These are phyloP conservation scores for Trematomus bernacchii DNA, from an alignment of 2,797 vertebrate species.

Conservation along the genomic window DNA sequence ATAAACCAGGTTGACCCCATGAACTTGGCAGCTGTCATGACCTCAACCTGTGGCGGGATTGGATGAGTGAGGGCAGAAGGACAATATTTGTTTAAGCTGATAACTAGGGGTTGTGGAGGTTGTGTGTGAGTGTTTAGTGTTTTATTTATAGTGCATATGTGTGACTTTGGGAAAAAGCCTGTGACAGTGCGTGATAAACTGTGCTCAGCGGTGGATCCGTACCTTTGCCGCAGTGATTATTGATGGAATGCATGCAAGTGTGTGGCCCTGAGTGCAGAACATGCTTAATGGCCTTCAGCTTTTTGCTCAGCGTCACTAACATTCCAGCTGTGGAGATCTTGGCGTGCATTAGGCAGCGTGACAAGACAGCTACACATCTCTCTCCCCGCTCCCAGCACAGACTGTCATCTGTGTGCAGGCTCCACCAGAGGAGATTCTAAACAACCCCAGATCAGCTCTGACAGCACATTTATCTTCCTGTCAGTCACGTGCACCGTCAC, in stretches of 20 bases:
- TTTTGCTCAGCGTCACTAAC: slow-evolving; percentile 78
- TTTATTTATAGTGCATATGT: slow-evolving; percentile 40
- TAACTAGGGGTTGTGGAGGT: slow-evolving; percentile 63
- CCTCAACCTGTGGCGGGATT: slow-evolving; percentile 68
- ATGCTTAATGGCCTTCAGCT: slow-evolving; percentile 63
- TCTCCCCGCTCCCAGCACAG: not conserved
- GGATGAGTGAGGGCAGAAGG: slow-evolving; percentile 56
- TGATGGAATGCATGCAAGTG: slow-evolving; percentile 18
- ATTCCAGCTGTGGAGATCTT: slow-evolving; percentile 82
- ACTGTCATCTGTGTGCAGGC: too few relatives aligned
- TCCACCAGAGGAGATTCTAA: slow-evolving; percentile 31
- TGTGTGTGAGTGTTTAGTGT: slow-evolving; percentile 45
- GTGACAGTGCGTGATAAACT: not conserved
- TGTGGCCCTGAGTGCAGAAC: slow-evolving; percentile 39
- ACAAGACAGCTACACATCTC: slow-evolving; percentile 75
- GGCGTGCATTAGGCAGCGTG: slow-evolving; percentile 72
- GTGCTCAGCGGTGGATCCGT: not conserved
- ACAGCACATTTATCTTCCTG: slow-evolving; percentile 46
- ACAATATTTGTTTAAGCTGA: slow-evolving; percentile 82
- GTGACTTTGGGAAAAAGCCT: slow-evolving; percentile 28
- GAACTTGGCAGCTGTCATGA: slow-evolving; percentile 74
- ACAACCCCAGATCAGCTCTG: slow-evolving; percentile 37
- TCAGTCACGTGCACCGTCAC: slow-evolving; percentile 30
- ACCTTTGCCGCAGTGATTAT: not conserved
- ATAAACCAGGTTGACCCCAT: slow-evolving; percentile 78